phyloP scores from a whole-genome alignment of 2,888 invertebrate genomes.

The Drosophila mulleri region DNA sequence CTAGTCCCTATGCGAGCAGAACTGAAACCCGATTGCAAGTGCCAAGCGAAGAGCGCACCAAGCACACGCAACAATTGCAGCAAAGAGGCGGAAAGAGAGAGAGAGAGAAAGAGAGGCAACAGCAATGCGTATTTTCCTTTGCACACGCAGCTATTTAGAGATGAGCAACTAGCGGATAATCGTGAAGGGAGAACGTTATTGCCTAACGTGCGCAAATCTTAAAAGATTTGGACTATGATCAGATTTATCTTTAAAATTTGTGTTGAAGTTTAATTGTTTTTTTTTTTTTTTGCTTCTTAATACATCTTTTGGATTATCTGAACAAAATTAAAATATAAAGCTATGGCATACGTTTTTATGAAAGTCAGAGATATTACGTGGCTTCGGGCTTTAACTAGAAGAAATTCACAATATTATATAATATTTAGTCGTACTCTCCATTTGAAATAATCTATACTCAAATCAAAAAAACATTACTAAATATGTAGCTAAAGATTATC shows the following conservation, averaged over 20 bases:
- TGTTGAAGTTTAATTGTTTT: too few species aligned
- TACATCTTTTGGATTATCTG: too few species aligned
- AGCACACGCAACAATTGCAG: conserved; percentile 16
- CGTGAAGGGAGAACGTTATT: background rate
- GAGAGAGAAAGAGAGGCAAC: background rate
- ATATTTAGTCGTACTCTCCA: too few species aligned
- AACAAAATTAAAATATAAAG: too few species aligned
- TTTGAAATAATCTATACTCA: too few species aligned
- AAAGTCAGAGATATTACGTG: too few species aligned
- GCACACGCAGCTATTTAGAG: conserved; percentile 7
- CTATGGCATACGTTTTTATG: too few species aligned
- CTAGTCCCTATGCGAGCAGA: conserved; percentile 9
- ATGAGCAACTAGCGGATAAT: conserved; percentile 11
- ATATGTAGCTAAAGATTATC: too few species aligned
- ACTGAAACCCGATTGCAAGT: conserved; percentile 46
- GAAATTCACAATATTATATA: too few species aligned
- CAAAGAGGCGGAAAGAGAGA: background rate
- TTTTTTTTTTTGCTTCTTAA: too few species aligned
- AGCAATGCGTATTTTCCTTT: conserved; percentile 28
- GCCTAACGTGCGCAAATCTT: background rate
- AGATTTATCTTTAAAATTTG: background rate
- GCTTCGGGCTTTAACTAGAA: too few species aligned
- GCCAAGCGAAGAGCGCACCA: conserved; percentile 31
- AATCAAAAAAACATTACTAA: too few species aligned
- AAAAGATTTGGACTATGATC: background rate